phyloP scores from a whole-genome alignment of 2,113 vertebrate genomes.

The Syngnathus typhle region DNA sequence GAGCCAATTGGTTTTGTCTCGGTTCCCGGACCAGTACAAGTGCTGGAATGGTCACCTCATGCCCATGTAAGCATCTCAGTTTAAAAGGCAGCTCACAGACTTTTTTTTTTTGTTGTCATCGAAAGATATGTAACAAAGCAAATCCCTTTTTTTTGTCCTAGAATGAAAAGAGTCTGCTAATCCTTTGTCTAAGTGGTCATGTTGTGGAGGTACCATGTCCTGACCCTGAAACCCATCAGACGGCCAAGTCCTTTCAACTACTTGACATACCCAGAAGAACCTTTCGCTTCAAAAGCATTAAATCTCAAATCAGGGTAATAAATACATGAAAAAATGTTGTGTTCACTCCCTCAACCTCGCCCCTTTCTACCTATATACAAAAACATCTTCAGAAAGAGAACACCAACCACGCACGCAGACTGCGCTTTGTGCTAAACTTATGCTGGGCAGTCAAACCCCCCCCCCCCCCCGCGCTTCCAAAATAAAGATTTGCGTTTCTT shows the following conservation, averaged over 20 bases:
- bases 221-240: slow-evolving; percentile 26
- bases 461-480: too few species aligned
- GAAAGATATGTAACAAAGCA: background rate
- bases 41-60: slow-evolving; percentile 80
- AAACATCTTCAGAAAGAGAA: too few species aligned
- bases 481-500: too few species aligned
- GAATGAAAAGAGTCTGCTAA: slow-evolving; percentile 74
- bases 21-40: slow-evolving; percentile 83
- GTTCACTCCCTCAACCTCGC: too few species aligned
- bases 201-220: slow-evolving; percentile 76
- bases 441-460: too few species aligned
- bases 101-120: background rate
- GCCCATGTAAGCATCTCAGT: slow-evolving; percentile 68
- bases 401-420: background rate
- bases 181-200: slow-evolving; percentile 82
- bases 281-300: slow-evolving; percentile 87
- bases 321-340: too few species aligned
- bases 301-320: slow-evolving; percentile 81
- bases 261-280: slow-evolving; percentile 59
- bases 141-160: slow-evolving; percentile 32
- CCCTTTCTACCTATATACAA: too few species aligned
- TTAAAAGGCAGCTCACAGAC: too few species aligned
- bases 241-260: slow-evolving; percentile 72
- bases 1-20: slow-evolving; percentile 80
- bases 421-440: too few species aligned